Percentiles rank a stretch among this genome's conserved stretches.
Conservation (phyloP, 2,113 vertebrate genomes). For the Elaphurus davidianus region DNA sequence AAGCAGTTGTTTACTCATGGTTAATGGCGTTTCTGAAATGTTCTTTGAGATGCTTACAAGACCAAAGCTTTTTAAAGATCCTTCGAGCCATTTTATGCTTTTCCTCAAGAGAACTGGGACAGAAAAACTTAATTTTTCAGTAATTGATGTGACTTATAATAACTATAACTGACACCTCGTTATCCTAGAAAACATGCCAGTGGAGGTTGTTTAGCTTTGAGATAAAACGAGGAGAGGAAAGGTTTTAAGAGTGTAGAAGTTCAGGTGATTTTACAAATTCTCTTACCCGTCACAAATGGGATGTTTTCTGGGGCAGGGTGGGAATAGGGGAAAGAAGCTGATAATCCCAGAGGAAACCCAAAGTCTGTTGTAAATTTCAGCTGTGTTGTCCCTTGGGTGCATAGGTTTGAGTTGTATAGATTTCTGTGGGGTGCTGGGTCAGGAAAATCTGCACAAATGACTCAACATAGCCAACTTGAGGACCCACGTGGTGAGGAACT, state of each 20-base stretch:
- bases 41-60: not conserved
- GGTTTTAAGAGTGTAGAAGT: not conserved
- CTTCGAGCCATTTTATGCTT: not conserved
- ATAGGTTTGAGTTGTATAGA: not conserved
- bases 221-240: not conserved
- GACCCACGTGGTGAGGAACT: not conserved
- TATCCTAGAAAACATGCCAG: not conserved
- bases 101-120: not conserved
- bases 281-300: not conserved
- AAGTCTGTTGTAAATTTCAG: not conserved
- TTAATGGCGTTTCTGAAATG: not conserved
- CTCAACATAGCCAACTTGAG: not conserved
- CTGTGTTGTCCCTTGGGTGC: not conserved
- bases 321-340: not conserved
- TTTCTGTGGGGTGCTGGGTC: not conserved
- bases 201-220: not conserved
- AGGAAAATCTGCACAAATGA: not conserved
- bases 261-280: not conserved
- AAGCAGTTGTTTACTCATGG: not conserved
- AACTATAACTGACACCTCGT: not conserved
- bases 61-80: not conserved
- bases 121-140: not conserved
- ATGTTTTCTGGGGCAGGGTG: not conserved
- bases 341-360: not conserved
- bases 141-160: not conserved